A percentile compares a stretch with the other conserved stretches of the same genome.
phyloP scores from a whole-genome alignment of 2,888 invertebrate genomes.

The Harmothoe impar region DNA sequence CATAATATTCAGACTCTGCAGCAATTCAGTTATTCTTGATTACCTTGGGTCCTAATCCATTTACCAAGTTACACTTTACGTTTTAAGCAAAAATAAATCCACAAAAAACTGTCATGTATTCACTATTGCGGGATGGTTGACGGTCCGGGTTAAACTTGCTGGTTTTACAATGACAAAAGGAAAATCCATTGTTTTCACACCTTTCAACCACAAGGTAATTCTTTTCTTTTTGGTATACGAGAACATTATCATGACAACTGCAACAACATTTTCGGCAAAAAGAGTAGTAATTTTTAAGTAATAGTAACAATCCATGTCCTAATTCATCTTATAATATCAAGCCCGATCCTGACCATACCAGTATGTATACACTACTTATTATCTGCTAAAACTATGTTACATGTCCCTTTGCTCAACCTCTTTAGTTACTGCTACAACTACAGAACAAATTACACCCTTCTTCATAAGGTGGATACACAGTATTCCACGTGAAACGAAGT shows the following conservation, averaged over 20 bases:
- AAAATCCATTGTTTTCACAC: conserved; percentile 54
- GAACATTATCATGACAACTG: conserved; percentile 56
- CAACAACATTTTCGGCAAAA: conserved; percentile 54
- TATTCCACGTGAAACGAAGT: conserved; percentile 53
- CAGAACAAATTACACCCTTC: conserved; percentile 18
- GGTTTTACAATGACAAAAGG: conserved; percentile 40
- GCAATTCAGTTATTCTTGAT: conserved; percentile 61
- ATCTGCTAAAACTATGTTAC: conserved; percentile 41
- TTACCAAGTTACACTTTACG: conserved; percentile 54
- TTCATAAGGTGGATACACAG: background rate
- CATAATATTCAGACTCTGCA: conserved; percentile 56
- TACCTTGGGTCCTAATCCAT: conserved; percentile 50
- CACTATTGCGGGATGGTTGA: conserved; percentile 37
- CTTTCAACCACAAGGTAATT: conserved; percentile 4
- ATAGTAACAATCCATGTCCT: conserved; percentile 56
- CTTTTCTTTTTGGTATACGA: conserved; percentile 33
- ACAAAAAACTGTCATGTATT: conserved; percentile 37
- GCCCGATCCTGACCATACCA: conserved; percentile 37
- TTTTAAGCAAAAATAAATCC: conserved; percentile 51
- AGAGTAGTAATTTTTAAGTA: conserved; percentile 10
- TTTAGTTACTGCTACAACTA: conserved; percentile 40
- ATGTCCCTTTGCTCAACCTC: conserved; percentile 9
- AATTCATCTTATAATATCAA: conserved; percentile 44
- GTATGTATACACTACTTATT: conserved; percentile 45
- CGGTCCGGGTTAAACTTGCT: conserved; percentile 35